These are phyloP conservation scores for Pseudorectes ferrugineus DNA, from an alignment of 2,113 vertebrate species.

Conservation along the genomic window DNA sequence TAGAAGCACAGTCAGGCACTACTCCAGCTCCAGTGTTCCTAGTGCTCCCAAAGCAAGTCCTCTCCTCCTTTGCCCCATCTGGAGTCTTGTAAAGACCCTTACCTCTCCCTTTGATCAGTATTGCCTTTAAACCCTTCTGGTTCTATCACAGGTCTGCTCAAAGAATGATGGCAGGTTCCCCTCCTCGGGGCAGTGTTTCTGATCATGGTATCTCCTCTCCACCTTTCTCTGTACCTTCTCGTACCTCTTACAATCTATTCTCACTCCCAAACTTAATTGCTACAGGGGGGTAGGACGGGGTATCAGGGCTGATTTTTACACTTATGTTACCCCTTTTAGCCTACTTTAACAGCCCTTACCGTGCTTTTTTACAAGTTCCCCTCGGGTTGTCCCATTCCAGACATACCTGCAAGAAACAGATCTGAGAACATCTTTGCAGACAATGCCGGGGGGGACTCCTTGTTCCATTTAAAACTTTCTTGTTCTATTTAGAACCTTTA, in stretches of 20 bases:
- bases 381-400: background rate
- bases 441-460: fast-evolving
- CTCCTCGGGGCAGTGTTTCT: background rate
- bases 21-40: background rate
- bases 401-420: background rate
- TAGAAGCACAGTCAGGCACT: background rate
- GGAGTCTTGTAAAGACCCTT: background rate
- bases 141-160: background rate
- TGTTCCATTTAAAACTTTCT: background rate
- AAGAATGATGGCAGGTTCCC: background rate
- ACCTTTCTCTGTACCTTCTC: background rate
- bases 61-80: background rate
- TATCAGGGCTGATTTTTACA: background rate
- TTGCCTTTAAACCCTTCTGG: background rate
- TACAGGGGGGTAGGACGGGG: background rate
- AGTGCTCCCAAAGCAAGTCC: background rate
- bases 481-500: background rate
- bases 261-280: background rate
- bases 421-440: background rate
- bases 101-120: background rate
- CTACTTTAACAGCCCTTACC: background rate
- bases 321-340: background rate
- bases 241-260: background rate
- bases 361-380: background rate
- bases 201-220: background rate